Percentiles rank a stretch among this genome's conserved stretches.
phyloP scores from a whole-genome alignment of 2,888 invertebrate genomes.

The Fragum fragum region DNA sequence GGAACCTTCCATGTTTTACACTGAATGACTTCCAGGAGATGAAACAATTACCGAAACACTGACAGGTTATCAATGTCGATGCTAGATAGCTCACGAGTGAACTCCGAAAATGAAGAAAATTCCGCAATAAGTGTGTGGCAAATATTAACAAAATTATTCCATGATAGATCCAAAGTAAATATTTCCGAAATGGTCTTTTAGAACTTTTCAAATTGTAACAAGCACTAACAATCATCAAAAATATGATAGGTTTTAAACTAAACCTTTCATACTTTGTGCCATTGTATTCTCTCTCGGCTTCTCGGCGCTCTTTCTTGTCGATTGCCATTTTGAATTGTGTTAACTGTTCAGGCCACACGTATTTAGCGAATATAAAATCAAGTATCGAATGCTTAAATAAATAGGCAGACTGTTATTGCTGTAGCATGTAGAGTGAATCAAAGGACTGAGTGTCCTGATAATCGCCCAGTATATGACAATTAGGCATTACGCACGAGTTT shows the following conservation, averaged over 20 bases:
- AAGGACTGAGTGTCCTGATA: too few relatives aligned
- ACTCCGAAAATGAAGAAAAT: not conserved
- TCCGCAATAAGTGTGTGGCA: not conserved
- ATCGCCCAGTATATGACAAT: too few relatives aligned
- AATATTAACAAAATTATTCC: not conserved
- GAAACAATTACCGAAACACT: constrained; percentile 1
- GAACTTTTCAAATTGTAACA: constrained; percentile 9
- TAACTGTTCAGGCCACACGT: too few relatives aligned
- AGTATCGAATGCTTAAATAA: too few relatives aligned
- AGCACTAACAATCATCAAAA: not conserved
- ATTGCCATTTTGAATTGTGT: not conserved
- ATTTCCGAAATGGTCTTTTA: not conserved
- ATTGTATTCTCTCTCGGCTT: not conserved
- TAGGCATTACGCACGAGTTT: too few relatives aligned
- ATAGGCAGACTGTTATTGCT: too few relatives aligned
- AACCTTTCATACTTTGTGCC: not conserved
- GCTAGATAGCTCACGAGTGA: not conserved
- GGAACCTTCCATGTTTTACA: constrained; percentile 1
- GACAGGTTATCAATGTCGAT: not conserved
- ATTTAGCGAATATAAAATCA: too few relatives aligned
- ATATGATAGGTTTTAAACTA: constrained; percentile 2
- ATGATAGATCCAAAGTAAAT: not conserved
- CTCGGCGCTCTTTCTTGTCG: not conserved
- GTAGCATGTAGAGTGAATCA: too few relatives aligned
- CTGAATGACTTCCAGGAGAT: constrained; percentile 6